These are phyloP conservation scores for Punctoribates punctum DNA, from an alignment of 2,888 invertebrate genomes.

Conservation along the genomic window DNA sequence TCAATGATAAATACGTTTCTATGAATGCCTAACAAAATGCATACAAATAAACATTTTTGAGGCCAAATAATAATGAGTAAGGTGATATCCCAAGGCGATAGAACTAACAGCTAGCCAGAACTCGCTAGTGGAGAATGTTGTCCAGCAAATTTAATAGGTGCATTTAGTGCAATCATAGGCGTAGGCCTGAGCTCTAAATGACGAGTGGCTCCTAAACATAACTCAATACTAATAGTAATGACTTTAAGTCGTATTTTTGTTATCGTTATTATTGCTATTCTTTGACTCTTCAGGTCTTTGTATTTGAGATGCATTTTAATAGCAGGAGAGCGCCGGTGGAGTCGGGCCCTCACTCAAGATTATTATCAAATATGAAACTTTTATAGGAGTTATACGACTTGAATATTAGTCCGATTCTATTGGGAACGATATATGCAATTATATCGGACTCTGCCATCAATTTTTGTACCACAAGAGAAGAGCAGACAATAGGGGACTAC, in stretches of 20 bases:
- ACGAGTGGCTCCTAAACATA: not conserved
- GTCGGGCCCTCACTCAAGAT: not conserved
- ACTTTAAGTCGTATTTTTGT: not conserved
- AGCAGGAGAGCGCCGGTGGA: not conserved
- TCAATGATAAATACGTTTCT: constrained; percentile 3
- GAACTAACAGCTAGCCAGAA: not conserved
- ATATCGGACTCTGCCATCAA: constrained; percentile 9
- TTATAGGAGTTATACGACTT: not conserved
- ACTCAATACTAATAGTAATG: not conserved
- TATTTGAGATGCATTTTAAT: constrained; percentile 10
- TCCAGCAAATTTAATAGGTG: not conserved
- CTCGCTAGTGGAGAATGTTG: not conserved
- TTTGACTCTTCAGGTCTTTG: not conserved
- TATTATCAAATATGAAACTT: constrained; percentile 5
- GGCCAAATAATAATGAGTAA: not conserved
- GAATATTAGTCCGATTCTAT: not conserved
- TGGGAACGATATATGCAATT: constrained; percentile 14
- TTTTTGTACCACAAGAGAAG: not conserved
- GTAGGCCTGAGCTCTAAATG: not conserved
- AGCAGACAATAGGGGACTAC: not conserved
- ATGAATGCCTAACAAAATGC: not conserved
- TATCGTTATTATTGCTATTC: not conserved
- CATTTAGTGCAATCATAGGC: constrained; percentile 12
- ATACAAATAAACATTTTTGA: constrained; percentile 4
- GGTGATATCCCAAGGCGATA: not conserved